Percentiles rank a stretch among this genome's conserved stretches.
Evolutionary conservation across 2,113 vertebrate genomes (phyloP).

Genomic region (Coptodon rendalli): DNA sequence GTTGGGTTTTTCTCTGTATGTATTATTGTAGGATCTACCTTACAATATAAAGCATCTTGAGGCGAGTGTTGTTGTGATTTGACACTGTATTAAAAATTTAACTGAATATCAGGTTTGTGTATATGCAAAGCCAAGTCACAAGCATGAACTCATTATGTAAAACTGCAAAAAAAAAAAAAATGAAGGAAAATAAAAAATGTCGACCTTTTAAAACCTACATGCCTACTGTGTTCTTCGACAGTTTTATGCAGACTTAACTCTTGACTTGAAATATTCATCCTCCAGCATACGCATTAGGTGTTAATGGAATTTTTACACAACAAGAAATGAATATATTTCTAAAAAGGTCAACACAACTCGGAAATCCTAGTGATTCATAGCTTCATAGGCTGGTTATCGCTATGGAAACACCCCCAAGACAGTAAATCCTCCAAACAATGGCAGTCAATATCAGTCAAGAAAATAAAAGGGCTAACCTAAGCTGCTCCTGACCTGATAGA

Average conservation of each 20-base stretch:
- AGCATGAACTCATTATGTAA: neutral
- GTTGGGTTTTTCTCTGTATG: neutral
- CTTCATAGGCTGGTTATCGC: constrained; percentile 25
- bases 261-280: neutral
- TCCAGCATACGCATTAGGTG: neutral
- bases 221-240: neutral
- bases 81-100: neutral
- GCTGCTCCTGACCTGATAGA: constrained; percentile 38
- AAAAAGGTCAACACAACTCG: neutral
- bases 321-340: neutral
- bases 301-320: neutral
- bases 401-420: constrained; percentile 40
- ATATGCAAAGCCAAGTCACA: neutral
- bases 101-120: neutral
- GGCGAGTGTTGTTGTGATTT: rapidly evolving
- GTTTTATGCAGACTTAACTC: neutral
- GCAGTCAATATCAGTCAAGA: neutral
- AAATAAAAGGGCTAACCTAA: neutral
- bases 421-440: neutral
- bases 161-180: rapidly evolving
- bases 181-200: neutral
- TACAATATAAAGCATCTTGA: neutral
- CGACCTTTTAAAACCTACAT: neutral
- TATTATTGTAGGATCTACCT: neutral
- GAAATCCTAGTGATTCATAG: neutral